Evolutionary conservation across 2,113 vertebrate species (phyloP).

Genomic region (Todiramphus saurophagus): DNA sequence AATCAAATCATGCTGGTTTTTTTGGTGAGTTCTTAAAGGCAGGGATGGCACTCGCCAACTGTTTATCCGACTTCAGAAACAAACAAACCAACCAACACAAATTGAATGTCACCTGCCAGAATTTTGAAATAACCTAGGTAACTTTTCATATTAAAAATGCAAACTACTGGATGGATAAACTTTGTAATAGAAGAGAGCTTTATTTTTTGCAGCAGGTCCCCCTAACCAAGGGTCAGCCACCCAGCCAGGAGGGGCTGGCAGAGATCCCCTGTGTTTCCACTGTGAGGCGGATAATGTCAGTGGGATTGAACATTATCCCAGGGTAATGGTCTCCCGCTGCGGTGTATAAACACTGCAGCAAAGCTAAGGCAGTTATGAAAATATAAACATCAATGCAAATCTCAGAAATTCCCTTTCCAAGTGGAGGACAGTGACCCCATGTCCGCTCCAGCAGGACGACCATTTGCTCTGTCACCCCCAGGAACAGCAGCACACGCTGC

Average conservation of each 20-base stretch:
- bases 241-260: neutral
- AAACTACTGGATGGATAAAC: neutral
- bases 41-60: neutral
- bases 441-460: neutral
- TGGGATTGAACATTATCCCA: neutral
- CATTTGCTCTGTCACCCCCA: rapidly evolving
- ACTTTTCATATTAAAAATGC: neutral
- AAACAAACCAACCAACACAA: neutral
- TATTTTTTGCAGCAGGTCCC: neutral
- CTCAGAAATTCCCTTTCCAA: neutral
- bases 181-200: neutral
- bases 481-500: neutral
- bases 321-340: neutral
- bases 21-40: slow-evolving; percentile 32
- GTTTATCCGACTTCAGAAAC: slow-evolving; percentile 7
- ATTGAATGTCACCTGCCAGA: neutral
- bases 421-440: rapidly evolving
- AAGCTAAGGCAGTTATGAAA: neutral
- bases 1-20: slow-evolving; percentile 29
- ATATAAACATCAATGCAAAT: neutral
- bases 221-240: neutral
- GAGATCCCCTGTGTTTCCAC: neutral
- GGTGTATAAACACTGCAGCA: neutral
- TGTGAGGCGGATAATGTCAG: neutral
- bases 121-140: neutral